Evolutionary conservation across 2,888 invertebrate species (phyloP).

Genomic region (Eudasyphora cyanicolor): DNA sequence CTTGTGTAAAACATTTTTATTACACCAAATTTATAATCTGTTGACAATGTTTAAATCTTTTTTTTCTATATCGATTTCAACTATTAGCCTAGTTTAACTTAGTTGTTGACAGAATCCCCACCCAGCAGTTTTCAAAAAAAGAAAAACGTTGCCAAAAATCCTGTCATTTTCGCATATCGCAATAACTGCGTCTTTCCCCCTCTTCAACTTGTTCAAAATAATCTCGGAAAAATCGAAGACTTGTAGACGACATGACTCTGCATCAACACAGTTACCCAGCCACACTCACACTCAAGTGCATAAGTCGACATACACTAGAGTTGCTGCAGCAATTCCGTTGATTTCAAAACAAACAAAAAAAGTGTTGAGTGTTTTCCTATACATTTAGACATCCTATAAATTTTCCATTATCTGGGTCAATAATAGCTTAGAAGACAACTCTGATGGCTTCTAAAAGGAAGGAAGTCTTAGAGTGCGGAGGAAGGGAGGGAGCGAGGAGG

Average conservation of each 20-base stretch:
- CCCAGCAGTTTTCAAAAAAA: background rate
- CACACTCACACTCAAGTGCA: background rate
- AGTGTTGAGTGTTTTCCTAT: conserved; percentile 22
- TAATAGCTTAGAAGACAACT: conserved; percentile 54
- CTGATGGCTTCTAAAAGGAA: conserved; percentile 18
- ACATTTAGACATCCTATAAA: conserved; percentile 58
- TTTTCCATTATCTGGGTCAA: conserved; percentile 63
- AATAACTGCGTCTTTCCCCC: background rate
- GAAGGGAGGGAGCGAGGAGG: background rate
- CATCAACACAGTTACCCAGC: background rate
- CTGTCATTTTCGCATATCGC: background rate
- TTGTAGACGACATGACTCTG: background rate
- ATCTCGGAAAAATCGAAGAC: background rate
- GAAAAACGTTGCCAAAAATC: background rate
- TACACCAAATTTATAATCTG: too few species aligned
- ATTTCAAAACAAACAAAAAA: conserved; percentile 25
- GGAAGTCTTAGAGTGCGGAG: conserved; percentile 15
- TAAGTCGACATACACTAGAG: background rate
- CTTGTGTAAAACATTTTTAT: too few species aligned
- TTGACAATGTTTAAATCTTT: too few species aligned
- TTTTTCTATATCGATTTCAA: too few species aligned
- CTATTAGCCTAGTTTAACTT: too few species aligned
- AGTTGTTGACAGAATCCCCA: too few species aligned
- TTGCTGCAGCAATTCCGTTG: background rate
- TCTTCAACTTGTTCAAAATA: background rate